A percentile compares a stretch with the other conserved stretches of the same genome.
Conservation (phyloP, 2,113 vertebrate genomes). For the Cyrtonyx montezumae region DNA sequence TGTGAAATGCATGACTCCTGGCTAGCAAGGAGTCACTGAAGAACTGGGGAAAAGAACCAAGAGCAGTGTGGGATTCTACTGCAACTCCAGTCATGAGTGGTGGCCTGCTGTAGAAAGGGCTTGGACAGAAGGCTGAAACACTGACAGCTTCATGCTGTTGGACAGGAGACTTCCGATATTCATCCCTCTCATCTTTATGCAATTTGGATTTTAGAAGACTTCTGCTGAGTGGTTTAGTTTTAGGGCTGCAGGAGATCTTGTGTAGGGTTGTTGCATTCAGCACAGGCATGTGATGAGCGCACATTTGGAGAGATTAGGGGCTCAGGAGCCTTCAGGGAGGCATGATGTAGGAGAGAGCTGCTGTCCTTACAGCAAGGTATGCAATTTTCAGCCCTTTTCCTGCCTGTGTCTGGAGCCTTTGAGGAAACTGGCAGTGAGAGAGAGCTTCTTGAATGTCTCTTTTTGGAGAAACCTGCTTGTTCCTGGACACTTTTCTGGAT, state of each 20-base stretch:
- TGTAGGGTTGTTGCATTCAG: rapidly evolving
- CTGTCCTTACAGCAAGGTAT: not conserved
- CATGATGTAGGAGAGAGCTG: not conserved
- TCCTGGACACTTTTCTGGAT: constrained; percentile 42
- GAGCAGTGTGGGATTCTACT: rapidly evolving
- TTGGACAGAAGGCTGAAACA: not conserved
- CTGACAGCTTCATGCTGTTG: not conserved
- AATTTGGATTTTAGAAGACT: not conserved
- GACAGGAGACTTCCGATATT: not conserved
- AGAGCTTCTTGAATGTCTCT: constrained; percentile 16
- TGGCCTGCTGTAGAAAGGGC: not conserved
- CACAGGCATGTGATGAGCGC: not conserved
- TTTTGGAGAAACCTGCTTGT: constrained; percentile 31
- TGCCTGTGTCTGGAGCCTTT: not conserved
- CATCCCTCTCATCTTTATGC: not conserved
- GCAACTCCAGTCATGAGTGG: not conserved
- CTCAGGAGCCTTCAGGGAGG: not conserved
- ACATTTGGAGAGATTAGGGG: not conserved
- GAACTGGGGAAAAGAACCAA: not conserved
- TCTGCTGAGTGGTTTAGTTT: not conserved
- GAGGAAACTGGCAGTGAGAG: not conserved
- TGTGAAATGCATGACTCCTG: not conserved
- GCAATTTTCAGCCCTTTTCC: not conserved
- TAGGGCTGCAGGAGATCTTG: not conserved
- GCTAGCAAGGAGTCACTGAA: not conserved